A percentile compares a stretch with the other conserved stretches of the same genome.
Conservation (phyloP, 2,888 invertebrate species). For the Ferdinandea cuprea region DNA sequence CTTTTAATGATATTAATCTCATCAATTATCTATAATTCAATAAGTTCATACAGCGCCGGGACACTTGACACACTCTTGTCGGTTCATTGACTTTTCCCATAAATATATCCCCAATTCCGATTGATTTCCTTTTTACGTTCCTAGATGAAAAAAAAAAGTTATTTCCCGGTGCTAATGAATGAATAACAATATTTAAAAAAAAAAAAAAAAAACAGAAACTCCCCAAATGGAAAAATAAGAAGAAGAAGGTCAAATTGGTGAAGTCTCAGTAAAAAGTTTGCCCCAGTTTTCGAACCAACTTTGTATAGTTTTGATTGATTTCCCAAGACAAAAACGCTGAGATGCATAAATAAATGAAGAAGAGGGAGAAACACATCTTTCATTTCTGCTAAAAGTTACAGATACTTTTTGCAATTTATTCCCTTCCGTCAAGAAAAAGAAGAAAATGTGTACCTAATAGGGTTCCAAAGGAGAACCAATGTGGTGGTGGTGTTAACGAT, state of each 20-base stretch:
- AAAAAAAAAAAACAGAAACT: neutral
- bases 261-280: conserved; percentile 41
- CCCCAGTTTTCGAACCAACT: conserved; percentile 44
- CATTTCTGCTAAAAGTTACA: conserved; percentile 19
- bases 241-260: conserved; percentile 21
- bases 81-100: conserved; percentile 17
- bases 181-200: conserved; percentile 26
- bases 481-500: neutral
- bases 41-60: neutral
- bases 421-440: conserved; percentile 9
- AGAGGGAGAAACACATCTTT: conserved; percentile 4
- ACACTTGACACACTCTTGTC: neutral
- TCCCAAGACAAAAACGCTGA: conserved; percentile 58
- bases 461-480: neutral
- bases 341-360: conserved; percentile 35
- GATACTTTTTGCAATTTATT: conserved; percentile 30
- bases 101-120: neutral
- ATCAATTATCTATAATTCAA: conserved; percentile 20
- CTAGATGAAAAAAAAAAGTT: neutral
- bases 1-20: neutral
- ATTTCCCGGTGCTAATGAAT: conserved; percentile 35
- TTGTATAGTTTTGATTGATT: conserved; percentile 67
- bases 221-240: neutral
- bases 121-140: conserved; percentile 12
- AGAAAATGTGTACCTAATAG: neutral